Conservation (phyloP, 2,113 vertebrate species). For the Tylochromis polylepis region DNA sequence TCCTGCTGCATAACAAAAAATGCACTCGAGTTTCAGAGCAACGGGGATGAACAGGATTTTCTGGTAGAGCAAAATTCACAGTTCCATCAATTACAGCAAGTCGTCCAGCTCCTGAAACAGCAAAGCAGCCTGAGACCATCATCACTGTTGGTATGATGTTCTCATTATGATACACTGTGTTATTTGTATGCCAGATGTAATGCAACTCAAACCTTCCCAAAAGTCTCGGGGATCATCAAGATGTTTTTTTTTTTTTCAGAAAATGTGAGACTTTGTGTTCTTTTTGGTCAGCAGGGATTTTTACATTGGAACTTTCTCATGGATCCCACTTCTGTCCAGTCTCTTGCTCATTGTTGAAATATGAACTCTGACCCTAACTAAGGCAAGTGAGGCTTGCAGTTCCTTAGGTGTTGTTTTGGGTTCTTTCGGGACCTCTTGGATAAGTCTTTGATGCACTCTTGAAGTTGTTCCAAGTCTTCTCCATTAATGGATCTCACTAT, state of each 20-base stretch:
- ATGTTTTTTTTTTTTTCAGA: not conserved
- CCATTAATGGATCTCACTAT: not conserved
- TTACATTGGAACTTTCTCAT: not conserved
- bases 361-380: not conserved
- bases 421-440: not conserved
- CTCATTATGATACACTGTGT: not conserved
- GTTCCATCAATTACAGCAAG: not conserved
- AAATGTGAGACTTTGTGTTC: not conserved
- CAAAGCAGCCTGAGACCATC: not conserved
- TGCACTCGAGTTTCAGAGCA: not conserved
- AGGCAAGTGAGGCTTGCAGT: not conserved
- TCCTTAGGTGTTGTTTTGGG: not conserved
- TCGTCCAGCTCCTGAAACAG: not conserved
- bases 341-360: not conserved
- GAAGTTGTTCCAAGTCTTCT: not conserved
- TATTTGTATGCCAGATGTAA: not conserved
- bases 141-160: not conserved
- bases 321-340: not conserved
- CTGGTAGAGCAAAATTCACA: not conserved
- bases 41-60: not conserved
- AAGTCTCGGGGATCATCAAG: not conserved
- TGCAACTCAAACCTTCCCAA: not conserved
- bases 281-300: not conserved
- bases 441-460: not conserved
- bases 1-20: not conserved